Evolutionary conservation across 2,888 invertebrate genomes (phyloP).

Genomic region (Mystacides longicornis): DNA sequence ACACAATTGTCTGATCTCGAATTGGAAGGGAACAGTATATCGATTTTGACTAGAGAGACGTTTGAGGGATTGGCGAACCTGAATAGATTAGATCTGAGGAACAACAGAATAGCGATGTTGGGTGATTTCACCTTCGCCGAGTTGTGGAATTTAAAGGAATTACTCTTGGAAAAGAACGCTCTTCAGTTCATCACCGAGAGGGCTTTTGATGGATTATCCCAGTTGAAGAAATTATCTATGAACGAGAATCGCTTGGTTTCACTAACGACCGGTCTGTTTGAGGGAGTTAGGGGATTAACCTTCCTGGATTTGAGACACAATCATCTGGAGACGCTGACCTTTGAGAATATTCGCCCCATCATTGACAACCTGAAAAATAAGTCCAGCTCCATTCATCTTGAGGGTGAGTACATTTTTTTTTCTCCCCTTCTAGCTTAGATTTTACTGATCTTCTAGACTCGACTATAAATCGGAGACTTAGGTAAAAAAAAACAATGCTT

Average conservation of each 20-base stretch:
- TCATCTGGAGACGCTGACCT: constrained; percentile 65
- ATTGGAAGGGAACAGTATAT: constrained; percentile 67
- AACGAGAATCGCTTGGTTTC: constrained; percentile 66
- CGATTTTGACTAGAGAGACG: constrained; percentile 67
- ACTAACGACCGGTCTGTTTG: constrained; percentile 65
- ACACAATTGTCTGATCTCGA: constrained; percentile 70
- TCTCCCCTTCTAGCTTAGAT: no score
- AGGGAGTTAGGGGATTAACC: constrained; percentile 59
- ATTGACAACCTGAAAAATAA: constrained; percentile 66
- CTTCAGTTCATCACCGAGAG: constrained; percentile 66
- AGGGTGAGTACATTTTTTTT: no score
- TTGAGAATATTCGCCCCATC: constrained; percentile 66
- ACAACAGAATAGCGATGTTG: constrained; percentile 68
- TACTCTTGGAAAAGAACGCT: constrained; percentile 61
- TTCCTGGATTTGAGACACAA: constrained; percentile 73
- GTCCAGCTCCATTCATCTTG: constrained; percentile 64
- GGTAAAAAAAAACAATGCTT: no score
- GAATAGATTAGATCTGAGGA: constrained; percentile 62
- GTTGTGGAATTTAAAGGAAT: constrained; percentile 61
- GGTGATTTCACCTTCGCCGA: constrained; percentile 75
- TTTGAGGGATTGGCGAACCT: constrained; percentile 68
- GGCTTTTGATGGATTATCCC: constrained; percentile 67
- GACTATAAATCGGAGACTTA: no score
- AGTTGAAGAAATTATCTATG: constrained; percentile 61
- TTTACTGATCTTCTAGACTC: no score